Evolutionary conservation across 2,113 vertebrate species (phyloP).

Genomic region (Ranitomeya imitator): DNA sequence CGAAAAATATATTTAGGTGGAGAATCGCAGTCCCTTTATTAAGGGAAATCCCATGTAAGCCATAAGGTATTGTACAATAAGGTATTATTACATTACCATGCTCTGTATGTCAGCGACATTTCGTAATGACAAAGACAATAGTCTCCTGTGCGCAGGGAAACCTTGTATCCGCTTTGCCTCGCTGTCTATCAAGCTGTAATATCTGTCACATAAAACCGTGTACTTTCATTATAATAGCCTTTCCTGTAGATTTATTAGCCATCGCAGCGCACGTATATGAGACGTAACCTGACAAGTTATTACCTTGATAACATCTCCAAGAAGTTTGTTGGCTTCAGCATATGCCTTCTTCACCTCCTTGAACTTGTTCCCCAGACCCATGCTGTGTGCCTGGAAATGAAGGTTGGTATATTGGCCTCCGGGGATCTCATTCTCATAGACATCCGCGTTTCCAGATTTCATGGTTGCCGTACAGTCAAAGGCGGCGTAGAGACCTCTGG

Average conservation of each 20-base stretch:
- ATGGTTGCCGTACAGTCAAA: constrained; percentile 99
- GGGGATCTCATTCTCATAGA: constrained; percentile 98
- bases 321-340: constrained; percentile 89
- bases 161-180: neutral
- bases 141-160: neutral
- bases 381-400: constrained; percentile 98
- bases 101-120: too few relatives aligned
- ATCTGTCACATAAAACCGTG: neutral
- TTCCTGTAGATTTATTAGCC: neutral
- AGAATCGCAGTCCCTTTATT: too few relatives aligned
- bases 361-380: constrained; percentile 96
- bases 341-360: constrained; percentile 97
- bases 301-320: constrained; percentile 97
- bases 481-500: constrained; percentile 87
- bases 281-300: neutral
- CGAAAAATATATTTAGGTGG: too few relatives aligned
- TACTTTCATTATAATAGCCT: neutral
- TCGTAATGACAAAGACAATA: neutral
- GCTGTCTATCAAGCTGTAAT: neutral
- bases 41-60: too few relatives aligned
- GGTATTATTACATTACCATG: neutral
- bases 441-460: constrained; percentile 95
- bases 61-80: neutral
- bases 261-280: neutral
- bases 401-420: constrained; percentile 98